Percentiles rank a stretch among this genome's conserved stretches.
Evolutionary conservation across 2,888 invertebrate species (phyloP).

Genomic region (Drosophila picticornis): DNA sequence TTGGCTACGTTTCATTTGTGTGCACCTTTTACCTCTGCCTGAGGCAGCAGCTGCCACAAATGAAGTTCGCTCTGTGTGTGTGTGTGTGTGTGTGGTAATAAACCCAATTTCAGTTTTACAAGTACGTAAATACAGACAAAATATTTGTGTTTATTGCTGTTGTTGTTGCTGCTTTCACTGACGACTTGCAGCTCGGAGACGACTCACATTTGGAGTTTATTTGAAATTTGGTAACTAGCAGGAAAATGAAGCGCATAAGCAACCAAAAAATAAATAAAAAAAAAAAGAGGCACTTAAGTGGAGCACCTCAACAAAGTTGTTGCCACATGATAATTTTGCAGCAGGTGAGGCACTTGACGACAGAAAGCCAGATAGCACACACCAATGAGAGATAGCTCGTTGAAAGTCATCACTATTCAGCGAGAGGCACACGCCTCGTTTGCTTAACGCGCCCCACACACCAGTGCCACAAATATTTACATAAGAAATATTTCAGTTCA

Average conservation of each 20-base stretch:
- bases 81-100: conserved; percentile 55
- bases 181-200: conserved; percentile 19
- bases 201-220: conserved; percentile 48
- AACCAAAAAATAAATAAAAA: conserved; percentile 1
- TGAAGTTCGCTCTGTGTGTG: conserved; percentile 23
- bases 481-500: conserved; percentile 60
- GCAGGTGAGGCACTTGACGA: conserved; percentile 42
- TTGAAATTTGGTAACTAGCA: conserved; percentile 56
- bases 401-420: conserved; percentile 50
- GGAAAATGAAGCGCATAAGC: conserved; percentile 49
- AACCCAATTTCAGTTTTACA: conserved; percentile 62
- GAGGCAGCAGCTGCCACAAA: conserved; percentile 56
- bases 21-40: conserved; percentile 4
- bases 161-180: conserved; percentile 44
- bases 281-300: conserved; percentile 41
- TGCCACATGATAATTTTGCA: conserved; percentile 56
- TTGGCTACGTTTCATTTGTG: conserved; percentile 7
- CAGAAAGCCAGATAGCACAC: neutral
- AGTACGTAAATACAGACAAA: conserved; percentile 38
- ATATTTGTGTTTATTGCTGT: conserved; percentile 50
- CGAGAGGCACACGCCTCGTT: conserved; percentile 33
- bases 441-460: neutral
- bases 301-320: conserved; percentile 46
- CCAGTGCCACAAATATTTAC: conserved; percentile 44
- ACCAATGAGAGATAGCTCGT: neutral